Evolutionary conservation across 2,113 vertebrate genomes (phyloP), one percentile per base, ranked within the genome.

Genomic region (Coreoperca whiteheadi): DNA sequence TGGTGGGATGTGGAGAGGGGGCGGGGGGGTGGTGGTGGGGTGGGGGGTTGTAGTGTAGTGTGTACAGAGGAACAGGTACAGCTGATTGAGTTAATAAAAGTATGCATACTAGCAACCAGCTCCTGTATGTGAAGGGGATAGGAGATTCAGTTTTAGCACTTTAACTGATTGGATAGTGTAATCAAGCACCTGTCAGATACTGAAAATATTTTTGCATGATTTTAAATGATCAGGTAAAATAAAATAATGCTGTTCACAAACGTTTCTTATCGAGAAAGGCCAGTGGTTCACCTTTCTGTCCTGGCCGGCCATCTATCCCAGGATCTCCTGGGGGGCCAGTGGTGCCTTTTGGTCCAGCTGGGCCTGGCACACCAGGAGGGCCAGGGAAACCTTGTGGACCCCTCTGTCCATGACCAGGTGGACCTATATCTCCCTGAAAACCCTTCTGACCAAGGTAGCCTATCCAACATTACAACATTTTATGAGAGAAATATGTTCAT

Each of bases 221-320:
- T 61, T 70, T 39, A 63, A 61, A 63, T 71, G 60, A 30, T 70
- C 16, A 28, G 32, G 28, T 28, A 43, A 34, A 43, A n/a, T n/a
- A 25, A 37, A 23, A 56, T 12, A 41, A 28, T 43, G 9, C 30
- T 39, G 25, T 78, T 68, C 12, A 66, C 12, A 53, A 37, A 39
- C 0, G 11, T 59, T 57, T 65, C 48, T 12, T 23, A 25, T 18
- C 2, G 1, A 68, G 14, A 51, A 4, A 70, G n/a, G 4, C 37
- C 48, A 74, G 15, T n/a, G 2, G 39, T 54, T 90, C 50, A 93
- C 94, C 94, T 88, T 93, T 93, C 11, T n/a, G 25, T 74, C 93
- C 89, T 50, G 57, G 65, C n/a, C 14, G 41, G 21, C 92, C 93
- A 71, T 59, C 9, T 6, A 54, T 14, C 6, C 93, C 94, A 64